Evolutionary conservation across 2,888 invertebrate species (phyloP).

Genomic region (Eupithecia vulgata): DNA sequence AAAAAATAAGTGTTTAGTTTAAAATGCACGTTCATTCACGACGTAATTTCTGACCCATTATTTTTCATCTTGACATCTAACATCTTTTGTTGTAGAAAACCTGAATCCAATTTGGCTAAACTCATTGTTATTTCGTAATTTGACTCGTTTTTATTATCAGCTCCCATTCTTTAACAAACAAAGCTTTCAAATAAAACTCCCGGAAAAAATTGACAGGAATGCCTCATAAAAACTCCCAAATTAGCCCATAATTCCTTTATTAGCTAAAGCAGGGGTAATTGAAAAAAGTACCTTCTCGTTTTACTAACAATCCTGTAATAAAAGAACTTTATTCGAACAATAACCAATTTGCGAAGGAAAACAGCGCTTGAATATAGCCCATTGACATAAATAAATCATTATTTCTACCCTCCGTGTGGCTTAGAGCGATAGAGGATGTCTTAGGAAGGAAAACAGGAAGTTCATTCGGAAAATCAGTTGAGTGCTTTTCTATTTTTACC

Average conservation of each 20-base stretch:
- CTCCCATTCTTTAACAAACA: conserved; percentile 40
- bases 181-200: conserved; percentile 44
- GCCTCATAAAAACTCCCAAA: conserved; percentile 63
- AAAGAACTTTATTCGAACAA: conserved; percentile 79
- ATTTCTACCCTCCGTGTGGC: conserved; percentile 61
- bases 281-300: conserved; percentile 76
- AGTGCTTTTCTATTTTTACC: neutral
- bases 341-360: conserved; percentile 81
- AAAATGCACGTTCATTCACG: neutral
- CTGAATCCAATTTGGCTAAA: conserved; percentile 24
- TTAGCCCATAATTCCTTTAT: conserved; percentile 73
- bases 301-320: conserved; percentile 74
- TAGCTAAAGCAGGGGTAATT: conserved; percentile 66
- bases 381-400: conserved; percentile 85
- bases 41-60: neutral
- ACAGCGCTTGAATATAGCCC: conserved; percentile 70
- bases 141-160: conserved; percentile 31
- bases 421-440: conserved; percentile 31
- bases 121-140: conserved; percentile 33
- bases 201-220: conserved; percentile 47
- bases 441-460: conserved; percentile 10
- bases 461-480: neutral
- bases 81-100: neutral
- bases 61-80: neutral
- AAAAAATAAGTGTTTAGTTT: neutral